Percentiles rank a stretch among this genome's conserved stretches.
Evolutionary conservation across 2,888 invertebrate genomes (phyloP).

Genomic region (Chromoteleia sp.): DNA sequence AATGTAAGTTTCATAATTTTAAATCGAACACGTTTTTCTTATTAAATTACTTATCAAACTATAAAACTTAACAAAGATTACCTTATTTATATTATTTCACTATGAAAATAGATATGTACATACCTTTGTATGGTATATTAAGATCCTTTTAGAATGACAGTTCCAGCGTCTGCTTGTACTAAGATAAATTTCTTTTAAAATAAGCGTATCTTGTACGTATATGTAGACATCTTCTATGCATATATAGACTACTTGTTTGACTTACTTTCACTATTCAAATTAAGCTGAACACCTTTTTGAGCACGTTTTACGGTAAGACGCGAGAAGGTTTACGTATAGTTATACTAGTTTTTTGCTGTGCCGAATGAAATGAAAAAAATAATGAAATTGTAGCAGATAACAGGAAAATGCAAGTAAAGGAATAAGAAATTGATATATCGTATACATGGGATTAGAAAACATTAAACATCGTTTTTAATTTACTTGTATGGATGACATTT

Average conservation of each 20-base stretch:
- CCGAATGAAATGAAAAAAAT: slow-evolving; percentile 25
- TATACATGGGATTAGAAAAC: too few relatives aligned
- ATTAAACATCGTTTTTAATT: too few relatives aligned
- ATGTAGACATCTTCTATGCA: too few relatives aligned
- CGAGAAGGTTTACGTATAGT: slow-evolving; percentile 36
- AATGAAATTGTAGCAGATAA: slow-evolving; percentile 2
- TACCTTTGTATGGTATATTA: too few relatives aligned
- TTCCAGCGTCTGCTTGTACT: not conserved
- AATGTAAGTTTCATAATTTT: too few relatives aligned
- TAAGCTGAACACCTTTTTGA: slow-evolving; percentile 49
- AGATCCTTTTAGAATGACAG: slow-evolving; percentile 1
- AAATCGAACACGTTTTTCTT: too few relatives aligned
- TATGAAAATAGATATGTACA: too few relatives aligned
- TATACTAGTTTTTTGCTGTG: slow-evolving; percentile 35
- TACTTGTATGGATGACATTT: too few relatives aligned
- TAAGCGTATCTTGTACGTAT: slow-evolving; percentile 12
- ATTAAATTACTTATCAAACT: too few relatives aligned
- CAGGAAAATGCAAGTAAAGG: not conserved
- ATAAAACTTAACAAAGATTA: too few relatives aligned
- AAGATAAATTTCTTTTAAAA: slow-evolving; percentile 12
- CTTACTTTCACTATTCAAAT: slow-evolving; percentile 40
- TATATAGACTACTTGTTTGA: slow-evolving; percentile 17
- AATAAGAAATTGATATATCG: too few relatives aligned
- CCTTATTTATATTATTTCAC: too few relatives aligned
- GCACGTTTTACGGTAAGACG: slow-evolving; percentile 34